Conservation (phyloP, 2,888 invertebrate species). For the Barypeithes pellucidus region DNA sequence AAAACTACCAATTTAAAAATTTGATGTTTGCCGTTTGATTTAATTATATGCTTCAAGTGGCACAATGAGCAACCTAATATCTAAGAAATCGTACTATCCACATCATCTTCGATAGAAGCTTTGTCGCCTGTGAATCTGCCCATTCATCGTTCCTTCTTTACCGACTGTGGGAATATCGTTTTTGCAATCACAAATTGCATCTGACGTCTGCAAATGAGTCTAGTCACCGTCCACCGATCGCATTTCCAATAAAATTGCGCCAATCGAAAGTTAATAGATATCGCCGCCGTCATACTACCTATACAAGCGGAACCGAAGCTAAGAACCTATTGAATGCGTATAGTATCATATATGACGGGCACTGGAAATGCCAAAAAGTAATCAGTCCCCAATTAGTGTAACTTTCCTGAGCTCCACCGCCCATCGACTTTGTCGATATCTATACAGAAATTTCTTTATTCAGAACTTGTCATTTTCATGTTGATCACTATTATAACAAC, state of each 20-base stretch:
- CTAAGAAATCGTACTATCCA: slow-evolving; percentile 18
- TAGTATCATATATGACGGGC: background rate
- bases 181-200: slow-evolving; percentile 52
- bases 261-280: slow-evolving; percentile 50
- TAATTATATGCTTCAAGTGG: slow-evolving; percentile 3
- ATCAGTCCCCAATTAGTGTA: no score
- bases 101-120: slow-evolving; percentile 27
- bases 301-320: background rate
- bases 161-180: slow-evolving; percentile 52
- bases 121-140: slow-evolving; percentile 44
- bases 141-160: slow-evolving; percentile 50
- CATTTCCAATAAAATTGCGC: slow-evolving; percentile 49
- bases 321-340: background rate
- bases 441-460: no score
- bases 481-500: no score
- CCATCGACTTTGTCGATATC: no score
- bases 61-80: background rate
- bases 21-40: slow-evolving; percentile 1
- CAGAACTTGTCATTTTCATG: no score
- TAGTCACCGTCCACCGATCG: slow-evolving; percentile 50
- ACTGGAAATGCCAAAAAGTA: no score
- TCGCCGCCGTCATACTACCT: slow-evolving; percentile 19
- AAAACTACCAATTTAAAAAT: background rate
- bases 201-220: slow-evolving; percentile 52
- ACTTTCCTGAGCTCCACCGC: no score